A percentile compares a stretch with the other conserved stretches of the same genome.
Evolutionary conservation across 2,113 vertebrate species (phyloP).

Genomic region (Tragulus kanchil): DNA sequence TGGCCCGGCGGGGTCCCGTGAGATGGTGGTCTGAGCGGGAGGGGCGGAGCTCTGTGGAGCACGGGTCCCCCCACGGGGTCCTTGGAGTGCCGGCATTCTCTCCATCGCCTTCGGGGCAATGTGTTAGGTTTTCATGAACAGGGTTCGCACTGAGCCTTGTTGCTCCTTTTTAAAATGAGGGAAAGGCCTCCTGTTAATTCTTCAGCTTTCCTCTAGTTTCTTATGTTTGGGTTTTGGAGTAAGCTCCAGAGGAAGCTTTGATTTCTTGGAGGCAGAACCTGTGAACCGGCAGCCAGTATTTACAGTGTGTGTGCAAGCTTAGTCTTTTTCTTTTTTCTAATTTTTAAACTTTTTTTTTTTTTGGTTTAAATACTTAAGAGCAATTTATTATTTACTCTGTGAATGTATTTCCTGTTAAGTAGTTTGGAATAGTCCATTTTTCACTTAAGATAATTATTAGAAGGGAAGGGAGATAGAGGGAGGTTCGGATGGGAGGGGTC

Average conservation of each 20-base stretch:
- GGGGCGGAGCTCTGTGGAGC: too few relatives aligned
- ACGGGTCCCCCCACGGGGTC: too few relatives aligned
- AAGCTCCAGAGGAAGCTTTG: not conserved
- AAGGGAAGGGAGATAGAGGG: not conserved
- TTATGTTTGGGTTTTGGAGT: not conserved
- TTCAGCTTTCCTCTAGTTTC: not conserved
- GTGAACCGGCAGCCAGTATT: accelerated
- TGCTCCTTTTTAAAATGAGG: not conserved
- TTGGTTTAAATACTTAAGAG: not conserved
- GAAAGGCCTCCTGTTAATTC: not conserved
- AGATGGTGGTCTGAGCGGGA: too few relatives aligned
- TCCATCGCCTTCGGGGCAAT: accelerated
- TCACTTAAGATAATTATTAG: not conserved
- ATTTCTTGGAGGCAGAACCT: not conserved
- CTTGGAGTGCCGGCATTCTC: not conserved
- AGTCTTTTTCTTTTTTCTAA: not conserved
- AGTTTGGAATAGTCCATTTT: not conserved
- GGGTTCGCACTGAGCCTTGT: not conserved
- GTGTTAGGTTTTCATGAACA: not conserved
- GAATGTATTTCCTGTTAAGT: too few relatives aligned
- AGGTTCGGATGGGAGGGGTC: too few relatives aligned
- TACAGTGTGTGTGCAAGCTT: accelerated
- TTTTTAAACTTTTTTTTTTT: not conserved
- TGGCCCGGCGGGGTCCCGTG: too few relatives aligned
- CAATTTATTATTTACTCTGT: not conserved